A percentile compares a stretch with the other conserved stretches of the same genome.
Evolutionary conservation across 2,888 invertebrate species (phyloP).

Genomic region (Amphimallon solstitiale): DNA sequence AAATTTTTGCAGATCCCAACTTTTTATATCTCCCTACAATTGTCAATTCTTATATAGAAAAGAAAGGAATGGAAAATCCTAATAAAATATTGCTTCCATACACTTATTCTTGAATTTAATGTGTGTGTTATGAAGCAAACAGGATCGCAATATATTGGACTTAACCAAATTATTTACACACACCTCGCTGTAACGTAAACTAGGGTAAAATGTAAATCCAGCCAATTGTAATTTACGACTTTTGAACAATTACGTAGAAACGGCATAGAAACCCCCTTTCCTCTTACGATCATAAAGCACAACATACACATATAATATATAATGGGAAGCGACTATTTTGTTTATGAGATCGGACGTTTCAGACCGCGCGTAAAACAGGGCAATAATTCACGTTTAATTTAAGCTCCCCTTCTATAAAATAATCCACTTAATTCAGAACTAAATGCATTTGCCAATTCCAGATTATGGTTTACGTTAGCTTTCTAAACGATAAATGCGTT

Average conservation of each 20-base stretch:
- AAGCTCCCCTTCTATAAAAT: conserved; percentile 41
- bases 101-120: too few relatives aligned
- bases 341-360: conserved; percentile 30
- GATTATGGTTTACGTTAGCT: conserved; percentile 46
- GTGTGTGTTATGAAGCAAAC: too few relatives aligned
- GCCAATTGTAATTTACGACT: conserved; percentile 26
- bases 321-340: conserved; percentile 21
- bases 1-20: too few relatives aligned
- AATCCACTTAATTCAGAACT: conserved; percentile 47
- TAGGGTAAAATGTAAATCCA: conserved; percentile 24
- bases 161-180: too few relatives aligned
- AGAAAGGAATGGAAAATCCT: too few relatives aligned
- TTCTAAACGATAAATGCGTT: conserved; percentile 41
- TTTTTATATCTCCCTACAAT: too few relatives aligned
- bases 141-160: too few relatives aligned
- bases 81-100: too few relatives aligned
- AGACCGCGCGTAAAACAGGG: conserved; percentile 18
- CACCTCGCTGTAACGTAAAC: too few relatives aligned
- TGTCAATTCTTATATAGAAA: too few relatives aligned
- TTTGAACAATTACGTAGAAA: conserved; percentile 23
- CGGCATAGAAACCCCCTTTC: conserved; percentile 3
- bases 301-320: background rate
- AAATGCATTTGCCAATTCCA: conserved; percentile 45
- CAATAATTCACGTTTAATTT: conserved; percentile 44
- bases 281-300: conserved; percentile 3